Conservation (phyloP, 2,797 vertebrate genomes). For the Chaunax sp. region DNA sequence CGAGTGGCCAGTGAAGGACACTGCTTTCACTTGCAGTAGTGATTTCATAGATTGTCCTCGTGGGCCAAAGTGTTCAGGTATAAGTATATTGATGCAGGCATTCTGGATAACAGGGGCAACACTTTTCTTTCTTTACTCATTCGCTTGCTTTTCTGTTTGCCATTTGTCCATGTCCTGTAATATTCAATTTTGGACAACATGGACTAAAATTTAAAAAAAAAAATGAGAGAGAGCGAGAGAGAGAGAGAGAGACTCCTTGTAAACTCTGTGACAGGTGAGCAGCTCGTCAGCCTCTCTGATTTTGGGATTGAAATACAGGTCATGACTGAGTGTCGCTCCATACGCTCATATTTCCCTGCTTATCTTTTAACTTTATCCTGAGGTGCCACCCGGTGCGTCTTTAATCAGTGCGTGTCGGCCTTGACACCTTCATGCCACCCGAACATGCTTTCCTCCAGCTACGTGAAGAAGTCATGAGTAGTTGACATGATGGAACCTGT, state of each 20-base stretch:
- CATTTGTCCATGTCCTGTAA: too few species aligned
- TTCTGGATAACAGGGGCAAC: conserved; percentile 5
- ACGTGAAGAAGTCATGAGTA: conserved; percentile 63
- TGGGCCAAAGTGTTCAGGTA: conserved; percentile 1
- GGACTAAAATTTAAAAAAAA: not conserved
- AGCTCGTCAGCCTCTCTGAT: conserved; percentile 38
- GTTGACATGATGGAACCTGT: conserved; percentile 48
- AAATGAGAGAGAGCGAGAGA: too few species aligned
- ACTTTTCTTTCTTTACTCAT: not conserved
- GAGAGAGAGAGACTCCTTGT: conserved; percentile 7
- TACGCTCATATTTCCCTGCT: conserved; percentile 44
- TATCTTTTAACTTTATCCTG: conserved; percentile 55
- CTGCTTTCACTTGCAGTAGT: conserved; percentile 3
- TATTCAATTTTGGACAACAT: not conserved
- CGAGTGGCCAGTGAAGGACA: not conserved
- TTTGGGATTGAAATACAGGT: conserved; percentile 62
- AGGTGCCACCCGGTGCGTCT: conserved; percentile 62
- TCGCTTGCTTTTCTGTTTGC: not conserved
- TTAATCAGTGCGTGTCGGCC: conserved; percentile 71
- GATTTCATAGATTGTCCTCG: conserved; percentile 13
- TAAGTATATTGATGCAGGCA: conserved; percentile 24
- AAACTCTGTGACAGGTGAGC: conserved; percentile 42
- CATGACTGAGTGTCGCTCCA: conserved; percentile 52
- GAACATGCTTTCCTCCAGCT: conserved; percentile 56
- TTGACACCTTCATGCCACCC: conserved; percentile 64